phyloP scores from a whole-genome alignment of 2,888 invertebrate species.

The Acleris cristana region DNA sequence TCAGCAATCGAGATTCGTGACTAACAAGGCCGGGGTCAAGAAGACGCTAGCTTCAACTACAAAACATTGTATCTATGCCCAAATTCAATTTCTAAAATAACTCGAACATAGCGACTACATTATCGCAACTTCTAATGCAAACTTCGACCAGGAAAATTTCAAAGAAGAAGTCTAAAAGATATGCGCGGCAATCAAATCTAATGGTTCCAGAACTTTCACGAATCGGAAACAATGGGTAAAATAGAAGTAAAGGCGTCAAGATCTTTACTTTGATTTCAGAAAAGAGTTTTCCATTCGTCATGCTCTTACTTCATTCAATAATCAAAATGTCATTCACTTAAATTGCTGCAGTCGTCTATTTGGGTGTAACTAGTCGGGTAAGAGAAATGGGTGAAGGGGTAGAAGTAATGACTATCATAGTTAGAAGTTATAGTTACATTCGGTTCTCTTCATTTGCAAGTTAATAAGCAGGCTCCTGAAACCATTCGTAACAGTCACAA shows the following conservation, averaged over 20 bases:
- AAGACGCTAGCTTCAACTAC: conserved; percentile 81
- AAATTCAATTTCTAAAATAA: conserved; percentile 78
- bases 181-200: conserved; percentile 77
- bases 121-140: conserved; percentile 80
- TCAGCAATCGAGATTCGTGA: conserved; percentile 65
- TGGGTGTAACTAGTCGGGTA: conserved; percentile 32
- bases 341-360: conserved; percentile 48
- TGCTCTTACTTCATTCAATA: conserved; percentile 61
- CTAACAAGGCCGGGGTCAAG: conserved; percentile 64
- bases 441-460: conserved; percentile 44
- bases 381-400: conserved; percentile 28
- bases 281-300: conserved; percentile 67
- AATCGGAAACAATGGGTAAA: conserved; percentile 72
- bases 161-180: conserved; percentile 74
- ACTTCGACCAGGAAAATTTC: conserved; percentile 78
- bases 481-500: conserved; percentile 45
- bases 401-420: conserved; percentile 35
- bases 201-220: conserved; percentile 79
- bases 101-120: conserved; percentile 79
- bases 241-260: conserved; percentile 59
- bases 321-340: conserved; percentile 65
- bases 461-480: conserved; percentile 46
- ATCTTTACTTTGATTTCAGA: conserved; percentile 47
- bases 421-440: conserved; percentile 49
- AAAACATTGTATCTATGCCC: conserved; percentile 72